Base-by-base conservation (phyloP, 1,140 invertebrate species). In the Macrosteles quadrilineatus region DNA sequence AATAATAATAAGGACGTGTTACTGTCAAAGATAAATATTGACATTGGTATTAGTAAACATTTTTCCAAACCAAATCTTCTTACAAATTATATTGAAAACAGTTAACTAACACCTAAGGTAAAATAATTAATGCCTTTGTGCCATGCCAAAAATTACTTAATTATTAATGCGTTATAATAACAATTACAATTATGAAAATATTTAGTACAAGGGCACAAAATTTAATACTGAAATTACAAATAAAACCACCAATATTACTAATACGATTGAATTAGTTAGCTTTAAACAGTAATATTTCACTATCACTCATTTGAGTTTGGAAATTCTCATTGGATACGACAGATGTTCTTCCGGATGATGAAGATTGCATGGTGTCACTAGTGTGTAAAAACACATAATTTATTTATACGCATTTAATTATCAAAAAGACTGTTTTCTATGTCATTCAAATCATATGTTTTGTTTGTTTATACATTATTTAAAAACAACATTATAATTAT, bases 291-390 rank as follows among this genome's bases (percentile, higher is more conserved):
- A 31, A 29, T 23, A 59, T 29, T 29, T 64, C 62, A 64, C 62
- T 64, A 19, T 64, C 62, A 64, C 62, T 64, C 62, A 64, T 6
- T 64, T 64, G 62, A 64, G 2, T 64, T 64, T 64, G 62, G 62
- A 64, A 64, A 64, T 64, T 21, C 29, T 64, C 62, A 64, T 21
- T 64, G 62, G 62, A 64, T 32, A 36, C 12, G 29, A 64, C 62
- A 32, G 62, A 64, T 64, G 62, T 64, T 64, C 62, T 64, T 64
- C 62, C 62, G 62, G 62, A 64, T 64, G 62, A 64, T 64, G 62
- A 17, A 64, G 62, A 64, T 36, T 64, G 62, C 36, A 64, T 64
- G 62, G 23, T 36, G 62, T 64, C 62, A 64, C 2, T 64, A 64
- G 62, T 64, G n/a, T n/a, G n/a, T n/a, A n/a, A n/a, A n/a, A n/a